Evolutionary conservation across 1,140 invertebrate genomes (phyloP).

Genomic region (Paralvinella palmiformis): DNA sequence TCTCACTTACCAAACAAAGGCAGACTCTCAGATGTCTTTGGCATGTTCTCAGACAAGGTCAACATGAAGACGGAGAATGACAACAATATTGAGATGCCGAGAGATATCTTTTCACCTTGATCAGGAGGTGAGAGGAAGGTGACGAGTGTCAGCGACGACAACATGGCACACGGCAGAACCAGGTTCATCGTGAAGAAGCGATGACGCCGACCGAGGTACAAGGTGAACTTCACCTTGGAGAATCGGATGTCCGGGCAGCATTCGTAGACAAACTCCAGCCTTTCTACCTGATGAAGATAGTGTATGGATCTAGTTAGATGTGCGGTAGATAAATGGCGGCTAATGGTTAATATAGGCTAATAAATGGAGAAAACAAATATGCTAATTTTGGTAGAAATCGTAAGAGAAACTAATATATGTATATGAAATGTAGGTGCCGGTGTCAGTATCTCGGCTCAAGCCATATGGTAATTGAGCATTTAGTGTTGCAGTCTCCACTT

Average conservation of each 20-base stretch:
- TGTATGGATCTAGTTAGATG: no score
- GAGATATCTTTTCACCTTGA: conserved; percentile 78
- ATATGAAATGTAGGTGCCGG: no score
- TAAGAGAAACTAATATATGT: no score
- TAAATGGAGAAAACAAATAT: no score
- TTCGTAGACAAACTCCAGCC: background rate
- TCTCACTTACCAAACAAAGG: conserved; percentile 91
- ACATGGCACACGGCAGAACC: conserved; percentile 97
- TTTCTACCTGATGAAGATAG: background rate
- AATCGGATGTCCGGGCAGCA: background rate
- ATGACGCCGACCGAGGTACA: background rate
- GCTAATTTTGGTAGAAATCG: no score
- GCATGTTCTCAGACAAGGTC: conserved; percentile 72
- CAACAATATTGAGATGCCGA: conserved; percentile 74
- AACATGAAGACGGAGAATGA: conserved; percentile 47
- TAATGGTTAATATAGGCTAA: no score
- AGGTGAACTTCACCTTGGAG: background rate
- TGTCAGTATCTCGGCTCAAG: no score
- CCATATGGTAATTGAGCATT: no score
- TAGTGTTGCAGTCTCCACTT: no score
- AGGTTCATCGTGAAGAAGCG: conserved; percentile 61
- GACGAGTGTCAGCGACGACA: conserved; percentile 96
- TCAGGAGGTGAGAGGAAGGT: conserved; percentile 98
- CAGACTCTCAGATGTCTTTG: conserved; percentile 93
- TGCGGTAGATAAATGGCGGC: no score